Evolutionary conservation across 2,888 invertebrate species (phyloP).

Genomic region (Megaustenia siamemsis): DNA sequence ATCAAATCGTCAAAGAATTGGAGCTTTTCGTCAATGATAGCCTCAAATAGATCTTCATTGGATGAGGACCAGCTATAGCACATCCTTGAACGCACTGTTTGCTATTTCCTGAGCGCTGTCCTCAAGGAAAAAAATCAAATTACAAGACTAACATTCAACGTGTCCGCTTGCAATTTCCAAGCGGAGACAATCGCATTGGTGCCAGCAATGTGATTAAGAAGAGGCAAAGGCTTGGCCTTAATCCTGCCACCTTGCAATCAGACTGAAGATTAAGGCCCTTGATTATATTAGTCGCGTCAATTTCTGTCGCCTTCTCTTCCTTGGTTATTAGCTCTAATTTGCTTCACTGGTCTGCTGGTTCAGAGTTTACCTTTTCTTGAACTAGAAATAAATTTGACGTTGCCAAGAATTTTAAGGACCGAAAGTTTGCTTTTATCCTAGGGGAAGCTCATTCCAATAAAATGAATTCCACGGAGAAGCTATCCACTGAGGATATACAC

Average conservation of each 20-base stretch:
- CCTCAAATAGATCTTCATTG: neutral
- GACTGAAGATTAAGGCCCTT: conserved; percentile 37
- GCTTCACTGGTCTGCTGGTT: conserved; percentile 9
- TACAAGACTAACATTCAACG: conserved; percentile 30
- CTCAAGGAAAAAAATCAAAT: conserved; percentile 41
- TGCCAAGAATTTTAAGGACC: neutral
- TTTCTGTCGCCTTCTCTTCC: conserved; percentile 2
- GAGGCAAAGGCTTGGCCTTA: conserved; percentile 7
- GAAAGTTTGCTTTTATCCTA: neutral
- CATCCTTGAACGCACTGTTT: conserved; percentile 13
- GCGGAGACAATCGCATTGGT: conserved; percentile 40
- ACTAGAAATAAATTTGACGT: conserved; percentile 16
- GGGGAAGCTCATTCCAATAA: neutral
- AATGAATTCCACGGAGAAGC: neutral
- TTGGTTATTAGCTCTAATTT: conserved; percentile 22
- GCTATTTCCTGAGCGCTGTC: conserved; percentile 32
- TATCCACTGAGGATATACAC: neutral
- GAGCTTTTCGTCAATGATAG: neutral
- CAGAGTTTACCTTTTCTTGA: neutral
- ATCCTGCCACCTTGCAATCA: conserved; percentile 21
- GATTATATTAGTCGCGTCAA: conserved; percentile 44
- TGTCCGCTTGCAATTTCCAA: conserved; percentile 37
- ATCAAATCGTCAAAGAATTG: neutral
- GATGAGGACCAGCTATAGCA: neutral
- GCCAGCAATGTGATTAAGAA: conserved; percentile 46